A percentile compares a stretch with the other conserved stretches of the same genome.
phyloP scores from a whole-genome alignment of 2,797 vertebrate species.

The Pristis pectinata region DNA sequence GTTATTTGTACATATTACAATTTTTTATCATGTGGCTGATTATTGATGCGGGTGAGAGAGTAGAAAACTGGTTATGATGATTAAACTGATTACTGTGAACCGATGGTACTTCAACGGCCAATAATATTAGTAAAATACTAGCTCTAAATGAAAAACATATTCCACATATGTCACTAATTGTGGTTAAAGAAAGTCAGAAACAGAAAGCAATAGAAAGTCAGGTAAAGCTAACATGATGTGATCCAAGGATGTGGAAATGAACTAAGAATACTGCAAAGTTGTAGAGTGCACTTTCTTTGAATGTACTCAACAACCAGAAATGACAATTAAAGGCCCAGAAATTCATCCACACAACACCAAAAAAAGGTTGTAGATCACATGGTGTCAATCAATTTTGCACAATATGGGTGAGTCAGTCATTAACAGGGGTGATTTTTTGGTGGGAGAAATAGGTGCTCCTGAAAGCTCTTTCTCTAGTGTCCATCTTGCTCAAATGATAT shows the following conservation, averaged over 20 bases:
- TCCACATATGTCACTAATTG: neutral
- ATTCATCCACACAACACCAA: no score
- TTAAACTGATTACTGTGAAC: neutral
- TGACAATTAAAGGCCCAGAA: no score
- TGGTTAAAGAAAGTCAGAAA: neutral
- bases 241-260: neutral
- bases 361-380: no score
- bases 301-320: no score
- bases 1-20: neutral
- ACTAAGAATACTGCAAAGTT: neutral
- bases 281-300: neutral
- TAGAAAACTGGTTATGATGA: neutral
- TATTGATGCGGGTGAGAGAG: neutral
- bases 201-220: neutral
- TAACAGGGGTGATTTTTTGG: no score
- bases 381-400: no score
- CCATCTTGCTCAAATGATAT: no score
- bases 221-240: neutral
- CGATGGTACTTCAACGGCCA: neutral
- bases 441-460: no score
- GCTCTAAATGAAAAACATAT: neutral
- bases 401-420: no score
- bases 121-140: neutral
- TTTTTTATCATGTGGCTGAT: neutral
- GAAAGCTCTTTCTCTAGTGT: no score